Evolutionary conservation across 2,797 vertebrate species (phyloP), one percentile per base, ranked within the genome.

Genomic region (Urosaurus nigricauda): DNA sequence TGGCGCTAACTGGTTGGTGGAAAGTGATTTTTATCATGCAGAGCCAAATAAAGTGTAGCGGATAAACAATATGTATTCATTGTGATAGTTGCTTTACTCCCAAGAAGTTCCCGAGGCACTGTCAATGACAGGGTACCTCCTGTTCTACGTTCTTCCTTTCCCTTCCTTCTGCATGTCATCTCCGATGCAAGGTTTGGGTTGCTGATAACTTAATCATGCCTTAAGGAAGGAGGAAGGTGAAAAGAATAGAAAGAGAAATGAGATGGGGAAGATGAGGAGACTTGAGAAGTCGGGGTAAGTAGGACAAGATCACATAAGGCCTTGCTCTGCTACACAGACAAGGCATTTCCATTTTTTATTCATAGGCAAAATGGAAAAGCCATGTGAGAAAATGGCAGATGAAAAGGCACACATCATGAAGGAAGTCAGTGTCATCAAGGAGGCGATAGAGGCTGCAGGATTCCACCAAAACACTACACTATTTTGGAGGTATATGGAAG

Each of bases 21-120:
- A 91, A 88, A 85, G 79, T 83, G 84, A 83, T 86, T 91, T 89
- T 70, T 83, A 83, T 88, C 80, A 88, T 56, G 87, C 84, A 83
- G 84, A 86, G 80, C 75, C 77, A 85, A 87, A 80, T 74, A 75
- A 68, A 84, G 68, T 56, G 43, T 65, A 80, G 68, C 5, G 26
- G 79, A 86, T 85, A 86, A 91, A 88, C 80, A 86, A 79, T 86
- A 71, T 73, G 79, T 83, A 86, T 86, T 86, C 84, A 37, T 73
- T 86, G 79, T 88, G 90, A 88, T 86, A 83, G 83, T 86, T 84
- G 85, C 79, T 51, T 86, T 82, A 70, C 79, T 83, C 73, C 63
- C 29, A 78, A 73, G 40, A 86, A 40, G 63, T 74, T 90, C 75
- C 79, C 71, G 26, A 79, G 79, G 56, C 3, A 4, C 0, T 8